Evolutionary conservation across 2,888 invertebrate genomes (phyloP).

Genomic region (Mesochorus sp.): DNA sequence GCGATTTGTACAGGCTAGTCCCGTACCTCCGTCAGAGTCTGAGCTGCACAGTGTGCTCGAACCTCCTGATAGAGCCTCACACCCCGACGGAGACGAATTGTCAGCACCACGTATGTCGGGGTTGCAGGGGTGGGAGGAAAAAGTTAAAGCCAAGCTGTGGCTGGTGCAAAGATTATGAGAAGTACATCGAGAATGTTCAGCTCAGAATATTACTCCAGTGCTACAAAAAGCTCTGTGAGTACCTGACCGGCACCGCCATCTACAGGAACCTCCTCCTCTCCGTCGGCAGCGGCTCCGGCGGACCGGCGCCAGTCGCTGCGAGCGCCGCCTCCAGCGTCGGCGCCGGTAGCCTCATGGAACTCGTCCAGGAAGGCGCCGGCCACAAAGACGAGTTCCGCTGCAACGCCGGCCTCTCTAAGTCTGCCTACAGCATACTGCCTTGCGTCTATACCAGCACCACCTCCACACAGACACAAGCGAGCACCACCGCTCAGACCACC

Average conservation of each 20-base stretch:
- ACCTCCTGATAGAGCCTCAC: conserved; percentile 91
- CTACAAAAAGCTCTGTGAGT: conserved; percentile 94
- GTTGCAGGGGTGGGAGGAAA: conserved; percentile 92
- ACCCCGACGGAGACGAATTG: conserved; percentile 91
- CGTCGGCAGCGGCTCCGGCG: conserved; percentile 83
- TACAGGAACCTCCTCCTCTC: conserved; percentile 84
- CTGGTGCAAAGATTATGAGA: conserved; percentile 92
- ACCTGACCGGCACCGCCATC: conserved; percentile 89
- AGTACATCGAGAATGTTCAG: conserved; percentile 92
- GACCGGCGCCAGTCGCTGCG: too few relatives aligned
- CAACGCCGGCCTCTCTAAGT: conserved; percentile 88
- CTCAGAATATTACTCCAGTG: conserved; percentile 92
- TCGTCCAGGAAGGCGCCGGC: conserved; percentile 91
- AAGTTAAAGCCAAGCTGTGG: conserved; percentile 92
- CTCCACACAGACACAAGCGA: conserved; percentile 83
- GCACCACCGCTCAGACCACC: conserved; percentile 68
- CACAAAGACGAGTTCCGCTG: conserved; percentile 90
- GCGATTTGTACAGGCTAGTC: conserved; percentile 91
- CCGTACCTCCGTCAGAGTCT: conserved; percentile 93
- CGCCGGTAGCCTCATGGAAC: conserved; percentile 86
- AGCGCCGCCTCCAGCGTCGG: conserved; percentile 82
- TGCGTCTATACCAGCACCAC: conserved; percentile 88
- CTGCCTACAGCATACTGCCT: conserved; percentile 89
- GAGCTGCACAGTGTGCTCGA: conserved; percentile 94
- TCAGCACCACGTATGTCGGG: conserved; percentile 94